Base-by-base conservation (phyloP, 2,797 vertebrate species). In the Sebastolobus alascanus region DNA sequence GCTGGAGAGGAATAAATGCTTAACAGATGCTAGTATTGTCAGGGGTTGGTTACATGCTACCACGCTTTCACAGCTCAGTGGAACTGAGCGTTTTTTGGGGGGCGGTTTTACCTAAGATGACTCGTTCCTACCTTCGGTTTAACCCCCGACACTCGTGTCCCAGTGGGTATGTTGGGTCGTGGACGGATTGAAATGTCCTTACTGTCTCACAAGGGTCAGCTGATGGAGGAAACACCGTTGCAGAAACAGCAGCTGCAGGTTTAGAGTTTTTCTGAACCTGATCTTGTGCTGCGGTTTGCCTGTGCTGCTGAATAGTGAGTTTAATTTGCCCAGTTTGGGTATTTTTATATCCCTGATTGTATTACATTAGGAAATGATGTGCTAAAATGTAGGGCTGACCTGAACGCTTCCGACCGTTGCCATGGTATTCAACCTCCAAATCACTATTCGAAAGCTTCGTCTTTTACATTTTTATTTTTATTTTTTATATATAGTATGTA, bases 21-120 rank as follows among this genome's bases (percentile, higher is more conserved):
- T 59, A 89, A 77, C 92, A 93, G 90, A 90, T 92, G 90, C 83
- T 76, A 2, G 67, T 79, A 74, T 87, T 87, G 84, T 91, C 89
- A 88, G 77, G 87, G 87, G 89, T 84, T 40, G 84, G 70, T 68
- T 79, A 55, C 82, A 80, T 65, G 79, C 59, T 71, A 77, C 82
- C 52, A 72, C 1, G 37, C 71, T 86, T 90, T 85, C 70, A 87
- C 90, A 83, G 79, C 87, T 86, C 56, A 67, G 75, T 83, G 63
- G 78, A 84, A 77, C 8, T 29, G 43, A 73, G 29, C 9, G 1
- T 67, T 80, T 77, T 55, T 54, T 3, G 38, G 50, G 27, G n/a
- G 70, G 76, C n/a, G 14, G n/a, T 69, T 14, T 87, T 72, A 81
- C 77, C 77, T 68, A 31, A 61, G 18, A 81, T 71, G 59, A 73